Evolutionary conservation across 2,888 invertebrate genomes (phyloP).

Genomic region (Diaperis boleti): DNA sequence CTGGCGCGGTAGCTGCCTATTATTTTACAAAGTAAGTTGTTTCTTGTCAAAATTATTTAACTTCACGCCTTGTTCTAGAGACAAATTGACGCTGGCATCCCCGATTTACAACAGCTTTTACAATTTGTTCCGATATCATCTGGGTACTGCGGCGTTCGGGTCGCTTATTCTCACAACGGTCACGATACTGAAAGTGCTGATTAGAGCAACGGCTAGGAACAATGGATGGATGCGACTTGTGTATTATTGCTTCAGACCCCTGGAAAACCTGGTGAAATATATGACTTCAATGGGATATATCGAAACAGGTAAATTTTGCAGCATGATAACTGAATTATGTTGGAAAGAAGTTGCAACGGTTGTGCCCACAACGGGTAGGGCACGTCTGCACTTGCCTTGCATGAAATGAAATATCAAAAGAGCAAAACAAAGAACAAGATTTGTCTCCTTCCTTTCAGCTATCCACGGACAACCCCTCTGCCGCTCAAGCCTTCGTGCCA

Average conservation of each 20-base stretch:
- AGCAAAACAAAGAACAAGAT: no score
- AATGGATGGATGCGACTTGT: background rate
- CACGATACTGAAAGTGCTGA: conserved; percentile 30
- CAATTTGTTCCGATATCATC: conserved; percentile 43
- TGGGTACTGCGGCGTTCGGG: conserved; percentile 47
- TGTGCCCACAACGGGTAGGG: no score
- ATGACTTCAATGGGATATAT: conserved; percentile 30
- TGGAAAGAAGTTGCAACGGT: no score
- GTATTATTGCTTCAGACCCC: conserved; percentile 15
- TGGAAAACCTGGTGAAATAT: conserved; percentile 26
- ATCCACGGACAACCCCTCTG: conserved; percentile 44
- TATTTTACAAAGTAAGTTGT: conserved; percentile 30
- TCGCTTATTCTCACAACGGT: conserved; percentile 45
- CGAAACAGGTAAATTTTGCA: conserved; percentile 19
- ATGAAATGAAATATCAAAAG: no score
- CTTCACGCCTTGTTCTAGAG: conserved; percentile 30
- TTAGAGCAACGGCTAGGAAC: background rate
- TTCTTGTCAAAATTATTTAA: background rate
- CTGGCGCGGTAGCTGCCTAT: conserved; percentile 28
- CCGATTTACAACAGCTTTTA: conserved; percentile 45
- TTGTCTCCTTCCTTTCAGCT: no score
- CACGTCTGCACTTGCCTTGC: no score
- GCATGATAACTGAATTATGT: no score
- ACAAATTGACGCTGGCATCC: conserved; percentile 40
- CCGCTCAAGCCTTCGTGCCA: conserved; percentile 43